A percentile compares a stretch with the other conserved stretches of the same genome.
Evolutionary conservation across 2,113 vertebrate genomes (phyloP).

Genomic region (Rhinopithecus roxellana): DNA sequence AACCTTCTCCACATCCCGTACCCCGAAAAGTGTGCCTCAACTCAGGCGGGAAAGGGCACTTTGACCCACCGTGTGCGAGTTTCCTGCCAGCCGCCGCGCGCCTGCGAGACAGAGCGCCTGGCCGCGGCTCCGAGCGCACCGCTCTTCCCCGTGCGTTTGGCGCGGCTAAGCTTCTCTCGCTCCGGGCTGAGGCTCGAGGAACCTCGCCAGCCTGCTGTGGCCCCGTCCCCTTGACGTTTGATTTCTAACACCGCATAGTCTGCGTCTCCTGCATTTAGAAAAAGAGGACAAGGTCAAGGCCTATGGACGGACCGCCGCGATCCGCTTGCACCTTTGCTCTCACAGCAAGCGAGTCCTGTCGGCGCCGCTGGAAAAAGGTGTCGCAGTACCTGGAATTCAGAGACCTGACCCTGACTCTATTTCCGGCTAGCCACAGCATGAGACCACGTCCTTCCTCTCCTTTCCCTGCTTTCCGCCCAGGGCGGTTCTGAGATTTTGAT

Average conservation of each 20-base stretch:
- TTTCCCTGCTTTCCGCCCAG: background rate
- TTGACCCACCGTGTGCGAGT: background rate
- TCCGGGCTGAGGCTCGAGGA: rapidly evolving
- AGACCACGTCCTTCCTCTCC: background rate
- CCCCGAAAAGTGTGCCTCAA: too few species aligned
- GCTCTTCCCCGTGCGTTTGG: rapidly evolving
- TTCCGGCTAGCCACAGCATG: background rate
- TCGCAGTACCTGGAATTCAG: background rate
- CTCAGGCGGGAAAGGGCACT: background rate
- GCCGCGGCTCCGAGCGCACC: background rate
- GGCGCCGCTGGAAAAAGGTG: too few species aligned
- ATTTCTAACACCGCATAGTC: background rate
- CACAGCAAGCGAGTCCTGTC: background rate
- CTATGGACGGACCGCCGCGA: background rate
- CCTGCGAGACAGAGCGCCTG: background rate
- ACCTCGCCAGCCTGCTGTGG: background rate
- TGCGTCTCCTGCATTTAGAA: background rate
- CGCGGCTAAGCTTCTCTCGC: background rate
- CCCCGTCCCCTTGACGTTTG: background rate
- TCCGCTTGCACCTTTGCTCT: background rate
- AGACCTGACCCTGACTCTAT: background rate
- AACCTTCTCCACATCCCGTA: background rate
- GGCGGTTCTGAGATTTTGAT: background rate
- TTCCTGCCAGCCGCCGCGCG: background rate
- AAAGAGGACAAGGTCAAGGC: constrained; percentile 21